Conservation (phyloP, 2,888 invertebrate genomes). For the Pantelozetes paolii region DNA sequence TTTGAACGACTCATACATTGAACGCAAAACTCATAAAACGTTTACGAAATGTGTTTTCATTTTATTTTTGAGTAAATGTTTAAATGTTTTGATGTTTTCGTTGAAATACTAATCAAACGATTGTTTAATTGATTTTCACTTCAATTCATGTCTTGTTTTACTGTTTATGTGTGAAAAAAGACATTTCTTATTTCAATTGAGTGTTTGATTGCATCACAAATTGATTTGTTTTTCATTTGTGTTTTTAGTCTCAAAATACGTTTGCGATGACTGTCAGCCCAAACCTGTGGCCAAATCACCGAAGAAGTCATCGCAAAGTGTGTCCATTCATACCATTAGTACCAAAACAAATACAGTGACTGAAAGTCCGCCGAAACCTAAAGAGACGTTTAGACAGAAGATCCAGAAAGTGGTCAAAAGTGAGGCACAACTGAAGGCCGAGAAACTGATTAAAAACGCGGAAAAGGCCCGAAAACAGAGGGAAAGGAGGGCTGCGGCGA, state of each 20-base stretch:
- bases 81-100: neutral
- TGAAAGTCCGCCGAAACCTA: neutral
- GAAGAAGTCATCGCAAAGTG: constrained; percentile 10
- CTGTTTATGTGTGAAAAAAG: no score
- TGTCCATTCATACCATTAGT: neutral
- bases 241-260: constrained; percentile 22
- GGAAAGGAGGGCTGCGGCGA: neutral
- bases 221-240: neutral
- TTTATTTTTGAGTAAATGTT: neutral
- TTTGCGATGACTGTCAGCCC: constrained; percentile 24
- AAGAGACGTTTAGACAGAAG: neutral
- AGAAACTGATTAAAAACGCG: constrained; percentile 8
- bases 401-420: neutral
- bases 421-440: neutral
- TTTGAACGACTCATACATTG: neutral
- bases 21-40: neutral
- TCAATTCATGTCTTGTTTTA: neutral
- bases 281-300: constrained; percentile 1
- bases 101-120: no score
- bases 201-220: constrained; percentile 9
- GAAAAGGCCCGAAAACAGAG: constrained; percentile 19
- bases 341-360: neutral
- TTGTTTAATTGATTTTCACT: neutral
- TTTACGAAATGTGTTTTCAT: constrained; percentile 10
- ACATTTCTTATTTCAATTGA: no score